These are phyloP conservation scores for Pteropus alecto DNA, from an alignment of 2,113 vertebrate species.

Conservation along the genomic window DNA sequence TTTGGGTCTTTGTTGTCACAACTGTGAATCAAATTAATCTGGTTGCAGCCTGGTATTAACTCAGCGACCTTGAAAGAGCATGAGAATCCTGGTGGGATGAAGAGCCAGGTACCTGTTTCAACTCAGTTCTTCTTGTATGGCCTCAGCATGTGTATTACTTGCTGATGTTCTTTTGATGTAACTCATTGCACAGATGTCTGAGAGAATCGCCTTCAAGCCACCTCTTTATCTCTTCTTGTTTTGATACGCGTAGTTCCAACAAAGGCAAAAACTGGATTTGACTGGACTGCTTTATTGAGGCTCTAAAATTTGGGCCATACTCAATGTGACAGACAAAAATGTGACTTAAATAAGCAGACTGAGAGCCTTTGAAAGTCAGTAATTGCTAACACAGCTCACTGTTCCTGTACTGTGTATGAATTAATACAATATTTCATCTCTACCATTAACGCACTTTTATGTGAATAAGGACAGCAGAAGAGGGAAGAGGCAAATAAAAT, in stretches of 20 bases:
- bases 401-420: not conserved
- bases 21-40: slow-evolving; percentile 43
- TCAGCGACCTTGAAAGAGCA: slow-evolving; percentile 28
- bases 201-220: not conserved
- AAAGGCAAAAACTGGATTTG: not conserved
- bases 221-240: slow-evolving; percentile 45
- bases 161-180: slow-evolving; percentile 57
- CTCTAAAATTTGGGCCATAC: not conserved
- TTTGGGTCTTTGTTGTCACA: slow-evolving; percentile 45
- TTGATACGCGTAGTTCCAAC: slow-evolving; percentile 37
- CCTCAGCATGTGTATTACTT: not conserved
- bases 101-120: slow-evolving; percentile 39
- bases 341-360: slow-evolving; percentile 29
- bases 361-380: slow-evolving; percentile 47
- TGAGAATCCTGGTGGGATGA: slow-evolving; percentile 47
- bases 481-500: not conserved
- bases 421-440: slow-evolving; percentile 35
- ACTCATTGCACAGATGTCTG: slow-evolving; percentile 46
- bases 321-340: not conserved
- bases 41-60: not conserved
- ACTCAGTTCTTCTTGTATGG: not conserved
- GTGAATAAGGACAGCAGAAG: not conserved
- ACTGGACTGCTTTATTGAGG: not conserved
- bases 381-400: not conserved
- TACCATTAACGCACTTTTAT: not conserved